phyloP scores from a whole-genome alignment of 2,888 invertebrate species.

The Himalopsyche anomala region DNA sequence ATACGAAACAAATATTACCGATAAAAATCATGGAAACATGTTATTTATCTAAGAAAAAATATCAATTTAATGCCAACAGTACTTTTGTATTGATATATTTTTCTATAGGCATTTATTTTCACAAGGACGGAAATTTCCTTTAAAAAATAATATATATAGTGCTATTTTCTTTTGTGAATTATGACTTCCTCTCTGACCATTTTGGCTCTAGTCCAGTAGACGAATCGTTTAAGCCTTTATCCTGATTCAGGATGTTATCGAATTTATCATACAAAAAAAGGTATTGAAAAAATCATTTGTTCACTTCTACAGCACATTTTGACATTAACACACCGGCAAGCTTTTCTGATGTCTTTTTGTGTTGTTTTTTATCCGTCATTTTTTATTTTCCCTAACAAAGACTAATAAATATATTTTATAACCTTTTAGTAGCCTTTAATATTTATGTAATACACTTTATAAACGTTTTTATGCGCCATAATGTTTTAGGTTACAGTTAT shows the following conservation, averaged over 20 bases:
- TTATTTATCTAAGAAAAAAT: not conserved
- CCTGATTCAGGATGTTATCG: slow-evolving; percentile 6
- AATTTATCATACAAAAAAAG: not conserved
- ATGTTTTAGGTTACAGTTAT: no score
- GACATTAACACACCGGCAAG: no score
- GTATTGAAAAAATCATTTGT: not conserved
- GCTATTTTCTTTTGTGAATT: not conserved
- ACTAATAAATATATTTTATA: no score
- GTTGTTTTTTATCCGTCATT: no score
- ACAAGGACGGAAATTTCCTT: not conserved
- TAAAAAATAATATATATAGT: not conserved
- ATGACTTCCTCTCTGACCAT: not conserved
- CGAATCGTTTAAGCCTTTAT: slow-evolving; percentile 21
- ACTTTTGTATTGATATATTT: not conserved
- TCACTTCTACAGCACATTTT: no score
- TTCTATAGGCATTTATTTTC: slow-evolving; percentile 29
- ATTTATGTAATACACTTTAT: no score
- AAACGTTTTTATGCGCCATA: no score
- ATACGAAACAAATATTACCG: no score
- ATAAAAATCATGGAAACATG: no score
- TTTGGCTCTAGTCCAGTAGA: slow-evolving; percentile 26
- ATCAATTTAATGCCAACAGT: not conserved
- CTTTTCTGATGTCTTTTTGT: no score
- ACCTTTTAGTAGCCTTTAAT: no score
- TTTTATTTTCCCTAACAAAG: no score